Evolutionary conservation across 92 coral and sea anemone species (phyloP), one percentile per base, ranked within the genome.

Genomic region (Siderastrea radians): DNA sequence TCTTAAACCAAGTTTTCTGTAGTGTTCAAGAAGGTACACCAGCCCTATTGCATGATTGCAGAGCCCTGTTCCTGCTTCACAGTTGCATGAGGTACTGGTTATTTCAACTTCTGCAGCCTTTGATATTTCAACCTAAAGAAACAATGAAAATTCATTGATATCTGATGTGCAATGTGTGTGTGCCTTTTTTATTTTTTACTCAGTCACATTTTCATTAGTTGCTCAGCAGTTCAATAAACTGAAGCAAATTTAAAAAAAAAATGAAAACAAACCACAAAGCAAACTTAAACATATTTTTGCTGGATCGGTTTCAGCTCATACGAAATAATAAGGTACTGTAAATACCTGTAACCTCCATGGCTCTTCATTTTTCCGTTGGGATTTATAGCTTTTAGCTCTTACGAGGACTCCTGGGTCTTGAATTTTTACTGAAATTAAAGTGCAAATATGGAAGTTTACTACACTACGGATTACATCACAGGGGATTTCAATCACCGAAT

Each of bases 341-440:
- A 47, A 12, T 79, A 79, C 86, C 90, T 61, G 90, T 11, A 87
- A 84, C 19, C 51, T 46, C 86, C 86, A 80, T 13, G 90, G 90
- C 17, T 87, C 90, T 49, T 70, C 86, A 51, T 58, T 87, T n/a
- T 69, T 87, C 2, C 80, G 75, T 50, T 86, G 90, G 16, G 85
- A 86, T 9, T 60, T 64, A 55, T 78, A 86, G 47, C 90, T 86
- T 46, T 57, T 44, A 54, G 85, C 86, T 16, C 74, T 44, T 1
- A 87, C 43, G 12, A 8, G 59, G 11, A 86, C 85, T 64, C 69
- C 53, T 66, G 74, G 48, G 52, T 77, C 83, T 54, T 87, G 85
- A 70, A 2, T 19, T 66, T n/a, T 86, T 14, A 77, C 90, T 78
- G 61, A 51, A 62, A 80, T 14, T 14, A 48, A 72, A 72, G 72